Conservation (phyloP, 2,113 vertebrate species). For the Lynx canadensis region DNA sequence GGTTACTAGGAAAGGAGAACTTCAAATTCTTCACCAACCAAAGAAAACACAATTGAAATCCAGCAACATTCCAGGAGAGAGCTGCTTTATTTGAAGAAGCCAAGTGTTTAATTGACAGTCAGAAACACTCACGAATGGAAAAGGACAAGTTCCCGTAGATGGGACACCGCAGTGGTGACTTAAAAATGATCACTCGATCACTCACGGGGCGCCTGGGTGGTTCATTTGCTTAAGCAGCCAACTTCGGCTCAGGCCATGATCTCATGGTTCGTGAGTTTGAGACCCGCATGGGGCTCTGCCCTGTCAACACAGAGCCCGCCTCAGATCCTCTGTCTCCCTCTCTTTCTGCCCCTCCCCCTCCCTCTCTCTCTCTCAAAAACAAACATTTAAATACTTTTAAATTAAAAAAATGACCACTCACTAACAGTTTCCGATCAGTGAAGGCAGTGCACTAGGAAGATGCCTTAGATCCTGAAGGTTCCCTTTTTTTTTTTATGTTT, state of each 20-base stretch:
- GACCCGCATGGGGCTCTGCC: too few species aligned
- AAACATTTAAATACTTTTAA: too few species aligned
- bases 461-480: background rate
- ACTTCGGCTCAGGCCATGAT: too few species aligned
- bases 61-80: background rate
- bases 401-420: background rate
- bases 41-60: slow-evolving; percentile 13
- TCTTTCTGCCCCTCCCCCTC: too few species aligned
- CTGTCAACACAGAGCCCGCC: too few species aligned
- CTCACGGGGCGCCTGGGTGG: too few species aligned
- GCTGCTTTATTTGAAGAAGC: background rate
- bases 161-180: background rate
- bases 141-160: fast-evolving
- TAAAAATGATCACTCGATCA: background rate
- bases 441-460: fast-evolving
- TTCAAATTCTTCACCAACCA: background rate
- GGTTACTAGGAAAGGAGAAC: slow-evolving; percentile 3
- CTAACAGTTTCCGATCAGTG: background rate
- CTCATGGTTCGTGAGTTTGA: too few species aligned
- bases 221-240: too few species aligned
- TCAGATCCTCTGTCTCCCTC: too few species aligned
- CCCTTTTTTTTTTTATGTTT: background rate
- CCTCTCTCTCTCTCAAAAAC: too few species aligned
- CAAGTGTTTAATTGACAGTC: background rate
- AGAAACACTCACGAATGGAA: background rate